phyloP scores from a whole-genome alignment of 1,140 invertebrate genomes.

The Camponotus pennsylvanicus region DNA sequence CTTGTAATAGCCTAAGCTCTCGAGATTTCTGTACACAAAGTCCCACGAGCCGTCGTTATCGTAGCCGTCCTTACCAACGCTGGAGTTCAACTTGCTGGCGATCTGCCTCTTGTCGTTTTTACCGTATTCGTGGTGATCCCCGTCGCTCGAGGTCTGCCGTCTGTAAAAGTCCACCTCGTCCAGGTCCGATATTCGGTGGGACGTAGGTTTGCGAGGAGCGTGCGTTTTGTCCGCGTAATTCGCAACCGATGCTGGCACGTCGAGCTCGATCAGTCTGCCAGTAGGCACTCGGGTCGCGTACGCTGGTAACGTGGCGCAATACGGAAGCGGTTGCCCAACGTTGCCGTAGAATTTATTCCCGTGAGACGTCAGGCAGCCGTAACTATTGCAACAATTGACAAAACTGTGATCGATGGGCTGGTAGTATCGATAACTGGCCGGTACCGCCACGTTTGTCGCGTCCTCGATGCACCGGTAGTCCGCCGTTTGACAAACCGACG shows the following conservation, averaged over 20 bases:
- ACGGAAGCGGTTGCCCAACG: conserved; percentile 63
- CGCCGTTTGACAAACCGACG: conserved; percentile 61
- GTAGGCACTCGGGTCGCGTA: conserved; percentile 86
- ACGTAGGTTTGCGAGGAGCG: conserved; percentile 64
- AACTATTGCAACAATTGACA: conserved; percentile 66
- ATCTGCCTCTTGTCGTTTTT: conserved; percentile 70
- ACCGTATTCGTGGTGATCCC: conserved; percentile 70
- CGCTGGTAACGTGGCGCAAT: conserved; percentile 62
- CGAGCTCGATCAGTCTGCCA: conserved; percentile 91
- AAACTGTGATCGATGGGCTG: conserved; percentile 66
- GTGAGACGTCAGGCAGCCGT: conserved; percentile 67
- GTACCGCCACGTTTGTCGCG: conserved; percentile 50
- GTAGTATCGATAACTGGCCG: conserved; percentile 65
- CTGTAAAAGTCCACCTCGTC: conserved; percentile 77
- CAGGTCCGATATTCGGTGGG: conserved; percentile 65
- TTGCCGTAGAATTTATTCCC: conserved; percentile 69
- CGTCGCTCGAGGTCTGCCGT: conserved; percentile 53
- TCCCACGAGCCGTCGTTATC: conserved; percentile 89
- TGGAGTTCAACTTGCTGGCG: conserved; percentile 35
- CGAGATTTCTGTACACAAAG: conserved; percentile 92
- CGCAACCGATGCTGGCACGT: conserved; percentile 85
- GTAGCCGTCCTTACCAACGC: conserved; percentile 83
- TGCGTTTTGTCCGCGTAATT: conserved; percentile 74
- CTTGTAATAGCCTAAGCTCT: conserved; percentile 91
- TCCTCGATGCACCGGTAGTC: conserved; percentile 75